Percentiles rank a stretch among this genome's conserved stretches.
Conservation (phyloP, 2,888 invertebrate genomes). For the Xylophagus ater region DNA sequence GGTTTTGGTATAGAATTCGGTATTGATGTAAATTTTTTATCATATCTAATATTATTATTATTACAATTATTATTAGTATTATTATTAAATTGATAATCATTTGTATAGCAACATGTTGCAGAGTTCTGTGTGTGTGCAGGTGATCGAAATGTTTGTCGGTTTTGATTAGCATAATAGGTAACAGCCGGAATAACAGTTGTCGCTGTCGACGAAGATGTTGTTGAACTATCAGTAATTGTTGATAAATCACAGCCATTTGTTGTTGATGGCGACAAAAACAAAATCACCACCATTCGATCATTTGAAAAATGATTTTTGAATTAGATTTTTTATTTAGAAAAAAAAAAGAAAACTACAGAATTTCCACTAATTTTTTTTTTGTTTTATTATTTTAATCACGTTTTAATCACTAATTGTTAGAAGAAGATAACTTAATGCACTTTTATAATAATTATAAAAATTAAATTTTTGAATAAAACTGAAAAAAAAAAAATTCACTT, state of each 20-base stretch:
- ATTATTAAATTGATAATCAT: no score
- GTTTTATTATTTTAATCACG: not conserved
- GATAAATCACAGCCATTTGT: constrained; percentile 35
- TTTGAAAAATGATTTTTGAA: constrained; percentile 27
- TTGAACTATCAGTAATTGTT: constrained; percentile 22
- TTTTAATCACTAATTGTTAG: no score
- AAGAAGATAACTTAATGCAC: no score
- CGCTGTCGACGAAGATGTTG: constrained; percentile 35
- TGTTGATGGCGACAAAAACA: constrained; percentile 38
- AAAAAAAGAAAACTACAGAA: no score
- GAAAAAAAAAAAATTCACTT: no score
- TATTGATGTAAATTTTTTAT: not conserved
- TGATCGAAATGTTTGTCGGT: not conserved
- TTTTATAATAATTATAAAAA: no score
- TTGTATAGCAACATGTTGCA: no score
- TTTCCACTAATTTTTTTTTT: not conserved
- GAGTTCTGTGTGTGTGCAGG: not conserved
- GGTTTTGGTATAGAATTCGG: constrained; percentile 23
- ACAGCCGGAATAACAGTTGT: constrained; percentile 33
- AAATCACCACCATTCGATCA: constrained; percentile 42
- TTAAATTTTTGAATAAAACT: no score
- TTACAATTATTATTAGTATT: no score
- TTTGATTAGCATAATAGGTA: constrained; percentile 13
- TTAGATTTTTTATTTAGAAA: constrained; percentile 7
- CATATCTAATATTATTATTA: not conserved